Evolutionary conservation across 2,888 invertebrate genomes (phyloP), one percentile per base, ranked within the genome.

Genomic region (Ophioninae sp.): DNA sequence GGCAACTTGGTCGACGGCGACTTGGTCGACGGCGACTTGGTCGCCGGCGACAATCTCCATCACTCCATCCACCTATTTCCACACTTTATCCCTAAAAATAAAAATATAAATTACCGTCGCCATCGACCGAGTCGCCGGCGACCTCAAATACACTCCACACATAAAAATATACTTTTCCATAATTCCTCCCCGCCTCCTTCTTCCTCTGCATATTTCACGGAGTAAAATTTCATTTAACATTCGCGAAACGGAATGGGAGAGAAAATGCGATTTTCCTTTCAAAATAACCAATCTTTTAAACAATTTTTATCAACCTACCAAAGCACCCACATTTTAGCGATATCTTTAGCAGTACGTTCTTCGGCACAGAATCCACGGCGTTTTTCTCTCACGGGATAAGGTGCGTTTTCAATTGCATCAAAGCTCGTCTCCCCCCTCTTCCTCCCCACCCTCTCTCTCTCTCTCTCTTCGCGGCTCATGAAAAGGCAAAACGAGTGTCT

Each of bases 351-450:
- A 72, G 37, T 69, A 58, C 30, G 22, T 71, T 56, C 81, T 22
- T 69, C 65, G 51, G 71, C 39, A 20, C 65, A 65, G 51, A 37
- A 64, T 79, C 73, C 56, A 41, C 58, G 61, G 51, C 73, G 73
- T 82, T 82, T 81, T 67, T 81, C 81, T 79, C 84, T 82, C 77
- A 67, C 79, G 72, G 85, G 86, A 86, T 87, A 86, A 86, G 84
- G 86, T 84, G 85, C 81, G 83, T 86, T 86, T 87, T 87, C 87
- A 87, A 87, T 87, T 86, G 86, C 85, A 86, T 86, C 86, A 87
- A 87, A 86, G 85, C 87, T 79, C 79, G 72, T 58, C 80, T 41
- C 39, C 65, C 79, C 44, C 59, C 73, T 22, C 39, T n/a, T 74
- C 64, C 63, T 30, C 59, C 72, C 44, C 37, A 64, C 72, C 56